Evolutionary conservation across 2,113 vertebrate species (phyloP).

Genomic region (Columbina picui): DNA sequence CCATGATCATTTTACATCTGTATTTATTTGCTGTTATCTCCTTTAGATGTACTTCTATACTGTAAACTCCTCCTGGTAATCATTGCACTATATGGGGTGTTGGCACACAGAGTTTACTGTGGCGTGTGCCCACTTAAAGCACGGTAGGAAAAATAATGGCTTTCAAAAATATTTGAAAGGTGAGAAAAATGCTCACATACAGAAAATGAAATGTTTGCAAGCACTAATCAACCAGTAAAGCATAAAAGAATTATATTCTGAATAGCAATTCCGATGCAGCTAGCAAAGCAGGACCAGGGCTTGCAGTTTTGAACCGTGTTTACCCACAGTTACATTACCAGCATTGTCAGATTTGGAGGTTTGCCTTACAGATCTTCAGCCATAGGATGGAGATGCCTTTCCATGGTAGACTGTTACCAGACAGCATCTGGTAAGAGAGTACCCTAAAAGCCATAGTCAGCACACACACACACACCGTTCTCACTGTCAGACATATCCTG

Average conservation of each 20-base stretch:
- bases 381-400: neutral
- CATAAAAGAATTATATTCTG: neutral
- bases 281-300: neutral
- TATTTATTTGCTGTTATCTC: neutral
- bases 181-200: neutral
- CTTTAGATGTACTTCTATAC: neutral
- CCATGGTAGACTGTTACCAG: neutral
- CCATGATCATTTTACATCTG: neutral
- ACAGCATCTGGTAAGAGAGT: neutral
- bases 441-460: neutral
- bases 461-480: fast-evolving
- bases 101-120: neutral
- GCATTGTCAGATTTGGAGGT: neutral
- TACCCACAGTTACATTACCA: neutral
- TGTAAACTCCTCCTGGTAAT: neutral
- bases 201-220: neutral
- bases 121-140: neutral
- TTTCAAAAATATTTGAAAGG: neutral
- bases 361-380: neutral
- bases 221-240: neutral
- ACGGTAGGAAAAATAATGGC: neutral
- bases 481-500: neutral
- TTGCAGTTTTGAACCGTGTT: fast-evolving
- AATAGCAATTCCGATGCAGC: neutral
- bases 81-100: fast-evolving